These are phyloP conservation scores for Lutjanus campechanus DNA, from an alignment of 2,797 vertebrate species.

Conservation along the genomic window DNA sequence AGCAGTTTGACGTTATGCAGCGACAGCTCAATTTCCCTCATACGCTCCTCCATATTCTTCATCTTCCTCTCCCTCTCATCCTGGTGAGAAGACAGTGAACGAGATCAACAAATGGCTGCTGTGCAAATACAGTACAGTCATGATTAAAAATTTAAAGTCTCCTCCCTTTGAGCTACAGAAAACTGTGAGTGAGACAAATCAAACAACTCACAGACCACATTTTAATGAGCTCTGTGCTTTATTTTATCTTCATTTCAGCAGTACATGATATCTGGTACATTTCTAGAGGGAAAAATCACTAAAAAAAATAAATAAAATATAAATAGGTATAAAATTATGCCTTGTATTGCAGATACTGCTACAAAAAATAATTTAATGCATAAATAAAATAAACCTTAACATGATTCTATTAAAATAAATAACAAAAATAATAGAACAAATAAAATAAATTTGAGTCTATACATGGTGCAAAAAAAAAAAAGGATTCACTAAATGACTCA, in stretches of 20 bases:
- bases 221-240: conserved; percentile 68
- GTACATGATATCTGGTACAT: conserved; percentile 60
- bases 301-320: conserved; percentile 70
- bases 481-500: conserved; percentile 14
- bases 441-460: conserved; percentile 33
- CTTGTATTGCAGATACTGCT: conserved; percentile 53
- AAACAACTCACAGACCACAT: conserved; percentile 31
- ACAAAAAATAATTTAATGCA: conserved; percentile 77
- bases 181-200: neutral
- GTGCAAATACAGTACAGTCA: too few relatives aligned
- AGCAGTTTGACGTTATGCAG: conserved; percentile 93
- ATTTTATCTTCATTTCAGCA: conserved; percentile 72
- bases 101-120: conserved; percentile 32
- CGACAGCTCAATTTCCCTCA: conserved; percentile 94
- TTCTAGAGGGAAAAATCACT: conserved; percentile 41
- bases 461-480: conserved; percentile 32
- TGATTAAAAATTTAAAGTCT: neutral
- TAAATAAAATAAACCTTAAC: conserved; percentile 73
- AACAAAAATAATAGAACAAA: conserved; percentile 41
- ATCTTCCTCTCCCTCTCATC: conserved; percentile 84
- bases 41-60: conserved; percentile 91
- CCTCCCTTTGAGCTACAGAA: neutral
- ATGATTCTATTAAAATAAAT: conserved; percentile 68
- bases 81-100: conserved; percentile 73
- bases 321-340: conserved; percentile 75